Evolutionary conservation across 1,140 invertebrate genomes (phyloP).

Genomic region (Lepidurus couesii): DNA sequence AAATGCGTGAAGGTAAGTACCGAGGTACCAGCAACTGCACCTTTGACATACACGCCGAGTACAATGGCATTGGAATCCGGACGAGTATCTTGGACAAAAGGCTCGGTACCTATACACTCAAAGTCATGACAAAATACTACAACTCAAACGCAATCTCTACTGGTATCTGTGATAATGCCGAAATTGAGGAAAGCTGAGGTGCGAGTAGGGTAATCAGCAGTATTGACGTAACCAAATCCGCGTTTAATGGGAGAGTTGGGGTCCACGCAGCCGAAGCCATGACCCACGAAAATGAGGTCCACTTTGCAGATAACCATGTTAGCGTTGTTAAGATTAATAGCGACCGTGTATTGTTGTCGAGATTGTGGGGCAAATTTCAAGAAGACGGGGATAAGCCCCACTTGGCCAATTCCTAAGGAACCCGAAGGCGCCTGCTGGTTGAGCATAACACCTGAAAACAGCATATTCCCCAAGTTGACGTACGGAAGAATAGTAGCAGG

Average conservation of each 20-base stretch:
- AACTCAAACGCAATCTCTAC: neutral
- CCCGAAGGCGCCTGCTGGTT: neutral
- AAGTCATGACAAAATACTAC: too few relatives aligned
- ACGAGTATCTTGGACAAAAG: neutral
- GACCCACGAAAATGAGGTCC: neutral
- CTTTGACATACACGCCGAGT: neutral
- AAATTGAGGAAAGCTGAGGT: constrained; percentile 2
- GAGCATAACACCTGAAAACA: neutral
- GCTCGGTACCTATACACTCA: neutral
- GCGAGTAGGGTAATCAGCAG: neutral
- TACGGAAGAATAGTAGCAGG: constrained; percentile 8
- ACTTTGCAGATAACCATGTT: constrained; percentile 13
- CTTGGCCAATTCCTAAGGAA: neutral
- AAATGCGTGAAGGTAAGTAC: neutral
- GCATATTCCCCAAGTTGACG: neutral
- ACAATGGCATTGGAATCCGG: neutral
- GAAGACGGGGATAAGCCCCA: neutral
- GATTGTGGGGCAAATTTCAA: neutral
- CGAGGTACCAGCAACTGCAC: neutral
- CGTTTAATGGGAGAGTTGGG: neutral
- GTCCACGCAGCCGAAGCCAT: neutral
- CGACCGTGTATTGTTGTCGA: neutral
- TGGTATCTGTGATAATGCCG: neutral
- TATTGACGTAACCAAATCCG: neutral
- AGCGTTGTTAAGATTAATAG: neutral